Base-by-base conservation (phyloP, 2,113 vertebrate genomes). In the Otus sunia region DNA sequence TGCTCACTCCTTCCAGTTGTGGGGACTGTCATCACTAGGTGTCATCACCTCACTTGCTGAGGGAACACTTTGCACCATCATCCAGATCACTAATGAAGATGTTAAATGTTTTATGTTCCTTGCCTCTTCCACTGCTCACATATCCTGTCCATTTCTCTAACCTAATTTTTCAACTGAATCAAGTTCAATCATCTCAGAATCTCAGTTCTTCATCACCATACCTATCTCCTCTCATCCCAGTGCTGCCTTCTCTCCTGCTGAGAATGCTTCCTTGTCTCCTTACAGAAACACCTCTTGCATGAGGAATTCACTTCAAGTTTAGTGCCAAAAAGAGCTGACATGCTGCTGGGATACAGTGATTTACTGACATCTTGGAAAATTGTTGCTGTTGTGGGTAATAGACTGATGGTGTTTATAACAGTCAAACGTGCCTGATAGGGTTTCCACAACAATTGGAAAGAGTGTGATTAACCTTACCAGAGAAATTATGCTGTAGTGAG, bases 251-350 rank as follows among this genome's bases (percentile, higher is more conserved):
- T 47, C 36, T 91, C 37, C 59, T 78, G 11, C 68, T 94, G 52
- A 76, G 78, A 89, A 27, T 1, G 1, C 64, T 94, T 93, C 43
- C 73, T 81, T 86, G 68, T 86, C 64, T 91, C 39, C 27, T 85
- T 43, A 41, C 27, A 22, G 29, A 81, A 74, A 85, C 73, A 43
- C 89, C 27, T 74, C 73, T 86, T 72, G 77, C 47, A 62, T 87
- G 80, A 92, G 37, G 88, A 92, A 94, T 94, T 92, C 76, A 56
- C 30, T 85, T 92, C 76, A 86, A 56, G 92, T 64, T 34, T 39
- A 83, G 83, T 94, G 86, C 94, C 97, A 91, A 85, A 91, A 96
- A 84, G 83, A 94, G 53, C 91, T 92, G 92, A 83, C 92, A 94
- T 36, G 34, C 69, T 95, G 76, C 88, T 96, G 89, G 73, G 86